Conservation (phyloP, 2,113 vertebrate genomes). For the Mus pahari region DNA sequence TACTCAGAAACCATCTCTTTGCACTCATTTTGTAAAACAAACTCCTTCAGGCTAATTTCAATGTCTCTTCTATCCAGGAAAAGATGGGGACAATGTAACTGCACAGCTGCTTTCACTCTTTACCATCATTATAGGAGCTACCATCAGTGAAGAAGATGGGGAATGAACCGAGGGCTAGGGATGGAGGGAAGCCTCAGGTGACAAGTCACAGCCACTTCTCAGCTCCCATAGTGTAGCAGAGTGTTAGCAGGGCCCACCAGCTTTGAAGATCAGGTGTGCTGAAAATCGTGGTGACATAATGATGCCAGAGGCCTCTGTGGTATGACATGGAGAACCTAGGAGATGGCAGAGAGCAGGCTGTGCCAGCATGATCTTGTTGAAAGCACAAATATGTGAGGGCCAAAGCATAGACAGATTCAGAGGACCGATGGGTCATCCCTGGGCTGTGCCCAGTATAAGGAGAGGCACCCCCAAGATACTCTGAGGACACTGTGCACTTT, state of each 20-base stretch:
- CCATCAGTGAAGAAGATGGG: not conserved
- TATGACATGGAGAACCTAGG: not conserved
- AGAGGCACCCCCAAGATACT: not conserved
- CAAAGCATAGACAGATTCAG: not conserved
- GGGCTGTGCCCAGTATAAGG: not conserved
- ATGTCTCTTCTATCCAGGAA: not conserved
- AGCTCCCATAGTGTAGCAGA: not conserved
- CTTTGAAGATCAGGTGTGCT: not conserved
- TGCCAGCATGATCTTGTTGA: not conserved
- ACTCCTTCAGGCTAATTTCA: not conserved
- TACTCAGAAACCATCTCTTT: not conserved
- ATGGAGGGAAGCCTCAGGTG: not conserved
- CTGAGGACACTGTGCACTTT: not conserved
- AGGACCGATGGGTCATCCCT: not conserved
- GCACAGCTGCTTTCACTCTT: not conserved
- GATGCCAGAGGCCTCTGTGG: not conserved
- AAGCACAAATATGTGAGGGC: not conserved
- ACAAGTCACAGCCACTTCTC: not conserved
- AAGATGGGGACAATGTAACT: not conserved
- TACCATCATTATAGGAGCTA: not conserved
- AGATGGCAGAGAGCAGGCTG: not conserved
- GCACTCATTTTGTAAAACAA: not conserved
- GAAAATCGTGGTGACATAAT: not conserved
- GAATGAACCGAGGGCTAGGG: too few species aligned
- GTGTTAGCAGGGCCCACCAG: not conserved